Base-by-base conservation (phyloP, 2,797 vertebrate species). In the Alouatta caraya region DNA sequence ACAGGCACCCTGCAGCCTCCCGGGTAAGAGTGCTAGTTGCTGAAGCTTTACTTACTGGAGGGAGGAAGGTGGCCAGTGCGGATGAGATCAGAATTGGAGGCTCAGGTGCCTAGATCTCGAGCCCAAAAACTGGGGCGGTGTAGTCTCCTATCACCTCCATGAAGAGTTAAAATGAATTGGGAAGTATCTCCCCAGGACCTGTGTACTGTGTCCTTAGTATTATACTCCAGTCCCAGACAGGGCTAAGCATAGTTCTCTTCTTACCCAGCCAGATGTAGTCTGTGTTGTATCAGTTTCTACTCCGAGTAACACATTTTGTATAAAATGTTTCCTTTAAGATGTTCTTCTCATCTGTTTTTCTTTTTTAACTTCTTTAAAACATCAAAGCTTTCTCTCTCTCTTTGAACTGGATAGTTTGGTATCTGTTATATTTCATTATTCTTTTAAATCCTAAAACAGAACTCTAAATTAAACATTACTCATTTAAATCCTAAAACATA, bases 21-120 rank as follows among this genome's bases (percentile, higher is more conserved):
- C 61, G 98, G 98, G 98, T 98, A 98, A 98, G 98, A 46, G 2
- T 5, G 21, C 21, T 10, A 0, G 19, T 86, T 88, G 39, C 78
- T 0, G 2, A 55, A 59, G 50, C 44, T 94, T 79, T 67, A 33
- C 26, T 88, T 67, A 2, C 1, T 37, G 4, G 8, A 26, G 48
- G 24, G 21, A 76, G 73, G 59, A 72, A 48, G 28, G 76, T 28
- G 44, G 72, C 39, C 28, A 24, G n/a, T n/a, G 42, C 19, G 8
- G 7, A 14, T 1, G 33, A n/a, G 33, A 14, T 28, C 37, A 8
- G 46, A 57, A 50, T 10, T 26, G 61, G 28, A 21, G 61, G 44
- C 1, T 24, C n/a, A 57, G 1, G 11, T 6, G 78, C 48, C 90
- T 46, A 30, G 6, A 8, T 44, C 15, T 57, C 0, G 1, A 88